Base-by-base conservation (phyloP, 2,888 invertebrate species). In the Polymixis flavicincta region DNA sequence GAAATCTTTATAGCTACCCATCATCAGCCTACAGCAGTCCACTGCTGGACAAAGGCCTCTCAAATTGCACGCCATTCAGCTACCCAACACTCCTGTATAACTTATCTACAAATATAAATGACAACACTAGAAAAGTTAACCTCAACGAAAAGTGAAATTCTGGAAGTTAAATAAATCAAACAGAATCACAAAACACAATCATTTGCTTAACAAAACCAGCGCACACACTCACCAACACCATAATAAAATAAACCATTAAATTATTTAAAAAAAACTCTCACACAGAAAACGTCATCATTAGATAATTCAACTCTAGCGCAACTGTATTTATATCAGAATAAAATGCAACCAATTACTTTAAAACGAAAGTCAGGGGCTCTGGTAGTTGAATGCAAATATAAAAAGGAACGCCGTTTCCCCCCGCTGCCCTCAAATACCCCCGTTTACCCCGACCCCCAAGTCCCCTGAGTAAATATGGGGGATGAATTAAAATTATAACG, bases 261-360 rank as follows among this genome's bases (percentile, higher is more conserved):
- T 32, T 25, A 63, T 13, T 57, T 63, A 14, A 37, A 57, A 45
- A 22, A 65, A 22, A n/a, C 50, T 50, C 50, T 45, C 32, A 45
- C 22, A 28, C 3, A 37, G 0, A 48, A 48, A 79, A 63, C 52
- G 8, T 28, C 6, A 69, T 71, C 76, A 59, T 84, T 80, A 70
- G 63, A 72, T 60, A 63, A 81, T 73, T 71, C 48, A 72, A 60
- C 57, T 71, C 48, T n/a, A 74, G 84, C 70, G 82, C 69, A 81
- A 86, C 81, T 76, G 78, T 80, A 83, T 83, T 85, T 84, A 82
- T 77, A 76, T 71, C 68, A 78, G 79, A 89, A 91, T 89, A 91
- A 91, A 93, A 92, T 90, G 92, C 92, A 92, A 91, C 92, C 94
- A 95, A 95, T 95, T 95, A 95, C 95, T 94, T 93, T 93, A 95